These are phyloP conservation scores for Erythrocercus mccallii DNA, from an alignment of 2,113 vertebrate species.

Conservation along the genomic window DNA sequence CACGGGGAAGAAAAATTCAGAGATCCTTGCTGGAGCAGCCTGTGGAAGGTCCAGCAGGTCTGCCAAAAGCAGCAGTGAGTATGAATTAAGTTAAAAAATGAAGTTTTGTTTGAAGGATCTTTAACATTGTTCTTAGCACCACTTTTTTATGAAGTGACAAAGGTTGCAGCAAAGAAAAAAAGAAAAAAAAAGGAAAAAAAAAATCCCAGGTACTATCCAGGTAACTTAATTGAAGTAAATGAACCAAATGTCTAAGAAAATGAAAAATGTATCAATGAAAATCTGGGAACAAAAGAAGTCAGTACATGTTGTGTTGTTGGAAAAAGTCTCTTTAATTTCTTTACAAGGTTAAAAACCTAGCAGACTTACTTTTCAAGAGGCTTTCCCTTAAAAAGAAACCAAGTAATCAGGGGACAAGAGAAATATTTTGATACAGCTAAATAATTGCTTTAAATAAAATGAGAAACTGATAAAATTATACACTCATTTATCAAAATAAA, in stretches of 20 bases:
- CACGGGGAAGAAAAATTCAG: background rate
- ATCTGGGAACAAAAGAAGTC: background rate
- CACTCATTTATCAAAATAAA: background rate
- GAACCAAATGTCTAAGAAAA: background rate
- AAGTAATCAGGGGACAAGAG: background rate
- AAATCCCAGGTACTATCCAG: background rate
- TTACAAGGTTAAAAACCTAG: background rate
- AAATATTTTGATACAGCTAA: background rate
- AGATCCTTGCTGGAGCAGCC: background rate
- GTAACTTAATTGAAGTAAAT: background rate
- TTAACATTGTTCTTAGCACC: background rate
- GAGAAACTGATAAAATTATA: background rate
- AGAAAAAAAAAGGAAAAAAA: background rate
- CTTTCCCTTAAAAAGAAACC: background rate
- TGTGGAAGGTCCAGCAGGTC: background rate
- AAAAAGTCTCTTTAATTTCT: background rate
- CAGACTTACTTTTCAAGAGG: background rate
- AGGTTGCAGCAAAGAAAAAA: background rate
- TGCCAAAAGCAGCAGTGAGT: background rate
- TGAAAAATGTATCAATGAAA: background rate
- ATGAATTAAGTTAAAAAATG: background rate
- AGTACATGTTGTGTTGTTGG: rapidly evolving
- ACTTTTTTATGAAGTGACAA: background rate
- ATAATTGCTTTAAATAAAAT: background rate
- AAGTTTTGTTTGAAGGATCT: background rate